Evolutionary conservation across 2,888 invertebrate genomes (phyloP), one percentile per base, ranked within the genome.

Genomic region (Tineola bisselliella): DNA sequence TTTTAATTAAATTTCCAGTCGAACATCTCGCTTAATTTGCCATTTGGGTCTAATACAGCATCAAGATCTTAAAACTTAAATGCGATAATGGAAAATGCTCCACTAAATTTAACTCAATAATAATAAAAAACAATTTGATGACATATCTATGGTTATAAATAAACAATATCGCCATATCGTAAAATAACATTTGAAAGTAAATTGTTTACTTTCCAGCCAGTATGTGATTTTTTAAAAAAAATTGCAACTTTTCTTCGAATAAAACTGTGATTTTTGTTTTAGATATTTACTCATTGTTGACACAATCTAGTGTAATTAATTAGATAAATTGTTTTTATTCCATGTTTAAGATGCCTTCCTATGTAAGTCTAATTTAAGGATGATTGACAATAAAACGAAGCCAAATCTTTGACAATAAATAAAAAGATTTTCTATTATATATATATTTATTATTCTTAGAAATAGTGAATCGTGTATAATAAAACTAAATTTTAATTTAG

Each of bases 221-320:
- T n/a, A 25, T 4, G 38, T 38, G 38, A 38, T 38, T 10, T 38
- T 31, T 10, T 6, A 12, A 15, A 59, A 56, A 43, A n/a, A 12
- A 12, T 59, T 38, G 58, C 61, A 60, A 60, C 61, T n/a, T n/a
- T n/a, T 61, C 54, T 61, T 61, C 62, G 59, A 19, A 38, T 57
- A 52, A 61, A 62, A 43, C 25, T 19, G 43, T 38, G 54, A 52
- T 52, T 54, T 52, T 13, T 5, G 2, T 25, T 61, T 18, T 48
- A 60, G 18, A 52, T 61, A 25, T 44, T 61, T 54, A 30, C 54
- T 44, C n/a, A n/a, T n/a, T n/a, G n/a, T n/a, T n/a, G n/a, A n/a
- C n/a, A n/a, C n/a, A n/a, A n/a, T 19, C 44, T 59, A 33, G 11
- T 4, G 33, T 18, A 8, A n/a, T 33, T 11, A 10, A 17, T 30